phyloP scores from a whole-genome alignment of 1,140 invertebrate genomes.

The Hormaphis cornu region DNA sequence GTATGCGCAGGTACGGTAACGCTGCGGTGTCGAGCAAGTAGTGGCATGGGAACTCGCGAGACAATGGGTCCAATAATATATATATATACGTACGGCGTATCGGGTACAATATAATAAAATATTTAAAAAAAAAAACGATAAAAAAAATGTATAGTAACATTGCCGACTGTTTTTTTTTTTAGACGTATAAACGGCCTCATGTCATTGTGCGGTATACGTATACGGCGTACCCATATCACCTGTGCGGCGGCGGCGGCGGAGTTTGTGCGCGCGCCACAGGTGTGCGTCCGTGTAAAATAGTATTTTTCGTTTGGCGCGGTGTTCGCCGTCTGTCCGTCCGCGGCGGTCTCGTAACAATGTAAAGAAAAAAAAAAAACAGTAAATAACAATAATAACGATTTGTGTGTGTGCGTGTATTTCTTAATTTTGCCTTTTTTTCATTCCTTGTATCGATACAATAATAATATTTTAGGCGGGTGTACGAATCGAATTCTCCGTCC shows the following conservation, averaged over 20 bases:
- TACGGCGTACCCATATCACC: too few relatives aligned
- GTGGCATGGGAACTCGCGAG: conserved; percentile 7
- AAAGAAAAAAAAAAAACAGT: background rate
- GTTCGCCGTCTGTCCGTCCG: conserved; percentile 18
- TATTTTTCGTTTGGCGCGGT: background rate
- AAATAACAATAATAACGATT: conserved; percentile 5
- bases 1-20: background rate
- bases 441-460: background rate
- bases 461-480: too few relatives aligned
- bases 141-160: background rate
- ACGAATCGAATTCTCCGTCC: too few relatives aligned
- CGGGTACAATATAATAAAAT: too few relatives aligned
- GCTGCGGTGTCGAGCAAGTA: too few relatives aligned
- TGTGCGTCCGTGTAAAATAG: background rate
- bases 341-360: background rate
- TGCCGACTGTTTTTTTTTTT: too few relatives aligned
- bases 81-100: too few relatives aligned
- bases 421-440: conserved; percentile 24
- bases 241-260: background rate
- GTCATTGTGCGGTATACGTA: too few relatives aligned
- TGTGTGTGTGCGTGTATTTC: background rate
- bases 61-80: background rate
- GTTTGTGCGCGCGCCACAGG: conserved; percentile 14
- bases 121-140: background rate
- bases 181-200: conserved; percentile 13